Percentiles rank a stretch among this genome's conserved stretches.
phyloP scores from a whole-genome alignment of 1,140 invertebrate genomes.

The Zeugodacus cucurbitae region DNA sequence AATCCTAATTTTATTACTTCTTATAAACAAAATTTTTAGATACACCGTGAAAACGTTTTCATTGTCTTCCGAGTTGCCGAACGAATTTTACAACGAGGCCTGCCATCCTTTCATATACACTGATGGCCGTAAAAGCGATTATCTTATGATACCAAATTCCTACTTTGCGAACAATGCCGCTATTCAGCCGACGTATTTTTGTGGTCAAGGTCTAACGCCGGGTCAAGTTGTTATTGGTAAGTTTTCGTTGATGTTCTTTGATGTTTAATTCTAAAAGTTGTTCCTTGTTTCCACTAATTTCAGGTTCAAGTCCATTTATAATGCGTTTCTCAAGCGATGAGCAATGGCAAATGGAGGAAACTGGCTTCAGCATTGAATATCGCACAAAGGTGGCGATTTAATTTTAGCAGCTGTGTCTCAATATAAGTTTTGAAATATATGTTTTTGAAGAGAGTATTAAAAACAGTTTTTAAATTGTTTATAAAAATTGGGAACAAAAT shows the following conservation, averaged over 20 bases:
- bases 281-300: neutral
- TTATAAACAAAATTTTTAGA: neutral
- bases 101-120: constrained; percentile 42
- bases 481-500: too few species aligned
- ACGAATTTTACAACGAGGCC: neutral
- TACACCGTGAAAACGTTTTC: constrained; percentile 11
- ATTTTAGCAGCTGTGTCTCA: neutral
- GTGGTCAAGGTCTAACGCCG: constrained; percentile 18
- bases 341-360: neutral
- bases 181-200: constrained; percentile 56
- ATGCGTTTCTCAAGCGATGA: constrained; percentile 40
- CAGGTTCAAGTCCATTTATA: constrained; percentile 39
- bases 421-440: neutral
- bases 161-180: constrained; percentile 35
- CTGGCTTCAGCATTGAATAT: constrained; percentile 38
- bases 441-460: too few species aligned
- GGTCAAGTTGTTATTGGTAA: neutral
- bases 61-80: neutral
- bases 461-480: too few species aligned
- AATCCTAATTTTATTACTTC: neutral
- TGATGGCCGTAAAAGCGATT: constrained; percentile 58
- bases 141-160: constrained; percentile 66
- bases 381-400: neutral
- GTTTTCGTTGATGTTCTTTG: neutral
- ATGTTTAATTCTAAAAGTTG: neutral